Conservation (phyloP, 1,140 invertebrate species). For the Asobara japonica region DNA sequence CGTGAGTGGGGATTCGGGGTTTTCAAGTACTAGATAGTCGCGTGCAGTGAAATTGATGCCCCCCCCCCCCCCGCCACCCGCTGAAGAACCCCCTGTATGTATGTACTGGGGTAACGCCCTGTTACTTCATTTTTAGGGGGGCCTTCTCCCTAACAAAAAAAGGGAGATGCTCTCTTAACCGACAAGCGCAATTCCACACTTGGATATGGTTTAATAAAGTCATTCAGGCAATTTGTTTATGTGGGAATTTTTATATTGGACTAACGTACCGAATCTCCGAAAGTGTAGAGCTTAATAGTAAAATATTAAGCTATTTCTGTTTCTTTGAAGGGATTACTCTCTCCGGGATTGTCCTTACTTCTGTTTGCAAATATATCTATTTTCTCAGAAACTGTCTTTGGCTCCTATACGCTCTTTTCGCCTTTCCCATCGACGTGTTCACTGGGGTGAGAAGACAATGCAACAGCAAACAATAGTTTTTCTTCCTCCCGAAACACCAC, state of each 20-base stretch:
- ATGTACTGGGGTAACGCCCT: constrained; percentile 47
- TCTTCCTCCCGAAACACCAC: not conserved
- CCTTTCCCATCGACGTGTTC: not conserved
- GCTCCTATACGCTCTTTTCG: constrained; percentile 13
- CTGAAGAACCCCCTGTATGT: too few relatives aligned
- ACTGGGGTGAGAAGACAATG: constrained; percentile 48
- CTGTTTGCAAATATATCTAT: too few relatives aligned
- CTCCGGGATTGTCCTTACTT: not conserved
- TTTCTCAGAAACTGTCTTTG: too few relatives aligned
- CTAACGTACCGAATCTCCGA: too few relatives aligned
- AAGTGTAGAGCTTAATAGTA: too few relatives aligned
- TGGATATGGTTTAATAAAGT: constrained; percentile 56
- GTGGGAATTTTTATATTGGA: not conserved
- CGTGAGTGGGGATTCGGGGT: not conserved
- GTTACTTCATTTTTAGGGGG: constrained; percentile 42
- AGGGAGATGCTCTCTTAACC: constrained; percentile 19
- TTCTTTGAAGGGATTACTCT: not conserved
- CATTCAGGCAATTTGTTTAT: constrained; percentile 38
- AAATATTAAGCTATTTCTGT: too few relatives aligned
- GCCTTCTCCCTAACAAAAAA: not conserved
- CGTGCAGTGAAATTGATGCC: constrained; percentile 38
- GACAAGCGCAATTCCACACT: constrained; percentile 49
- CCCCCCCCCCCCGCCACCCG: too few relatives aligned
- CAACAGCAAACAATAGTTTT: not conserved
- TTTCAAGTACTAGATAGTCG: constrained; percentile 21